Evolutionary conservation across 1,140 invertebrate species (phyloP), one percentile per base, ranked within the genome.

Genomic region (Eumaeus atala): DNA sequence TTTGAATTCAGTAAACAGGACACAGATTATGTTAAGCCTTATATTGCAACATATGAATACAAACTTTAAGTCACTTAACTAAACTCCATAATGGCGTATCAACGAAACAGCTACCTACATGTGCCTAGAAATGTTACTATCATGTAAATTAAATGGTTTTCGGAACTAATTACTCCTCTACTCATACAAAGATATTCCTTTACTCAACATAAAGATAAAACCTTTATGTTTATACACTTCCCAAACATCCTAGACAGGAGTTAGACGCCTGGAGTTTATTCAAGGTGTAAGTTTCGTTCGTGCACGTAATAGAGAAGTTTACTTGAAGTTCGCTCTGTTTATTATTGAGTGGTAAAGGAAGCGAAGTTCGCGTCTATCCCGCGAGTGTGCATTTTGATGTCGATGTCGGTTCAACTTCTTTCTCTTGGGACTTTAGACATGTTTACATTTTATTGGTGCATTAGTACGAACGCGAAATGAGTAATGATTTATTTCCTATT

Each of bases 141-240:
- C 68, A 77, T 75, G 67, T 68, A 79, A 78, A 78, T 78, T 73
- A 69, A 73, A 79, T 62, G 61, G 59, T 66, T 60, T 64, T 64
- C 53, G 64, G 66, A 73, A 73, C 70, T 74, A 79, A 77, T 79
- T 74, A 80, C 69, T 80, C 59, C 54, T 48, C 63, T n/a, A 62
- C 48, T 28, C 60, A 70, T 56, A 68, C 58, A 65, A 52, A 28
- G 21, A 28, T 28, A 28, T 28, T 28, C 21, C 6, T 3, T 6
- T 28, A n/a, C n/a, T n/a, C n/a, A n/a, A n/a, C 56, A n/a, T 36
- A 53, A 21, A 67, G 63, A 78, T 73, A 73, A 74, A 75, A 62
- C 67, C 63, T 70, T 58, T 66, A 65, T 74, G 69, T 78, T 76
- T 74, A 70, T 67, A 63, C 61, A 70, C 72, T 72, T 76, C 72